Percentiles rank a stretch among this genome's conserved stretches.
These are phyloP conservation scores for Sterrhoptilus dennistouni DNA, from an alignment of 2,113 vertebrate species.

Conservation along the genomic window DNA sequence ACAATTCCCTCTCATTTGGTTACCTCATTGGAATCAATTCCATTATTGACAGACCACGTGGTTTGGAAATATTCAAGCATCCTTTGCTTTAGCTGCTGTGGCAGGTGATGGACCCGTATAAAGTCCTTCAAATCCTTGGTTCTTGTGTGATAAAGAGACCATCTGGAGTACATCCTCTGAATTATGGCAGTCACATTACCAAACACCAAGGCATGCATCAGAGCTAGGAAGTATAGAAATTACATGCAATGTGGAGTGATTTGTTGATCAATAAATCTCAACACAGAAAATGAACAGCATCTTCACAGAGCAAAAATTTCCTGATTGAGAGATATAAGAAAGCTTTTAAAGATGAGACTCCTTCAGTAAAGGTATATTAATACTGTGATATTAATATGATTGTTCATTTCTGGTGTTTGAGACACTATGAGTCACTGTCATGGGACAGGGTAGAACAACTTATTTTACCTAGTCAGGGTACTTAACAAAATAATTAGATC, in stretches of 20 bases:
- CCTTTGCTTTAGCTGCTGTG: slow-evolving; percentile 95
- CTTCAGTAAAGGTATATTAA: neutral
- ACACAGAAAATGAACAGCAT: neutral
- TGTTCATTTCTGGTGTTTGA: neutral
- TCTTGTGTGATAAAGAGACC: slow-evolving; percentile 97
- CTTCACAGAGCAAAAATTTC: neutral
- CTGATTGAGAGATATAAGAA: neutral
- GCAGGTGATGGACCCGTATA: slow-evolving; percentile 94
- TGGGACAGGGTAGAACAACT: neutral
- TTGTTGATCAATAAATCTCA: neutral
- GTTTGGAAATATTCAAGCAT: slow-evolving; percentile 99
- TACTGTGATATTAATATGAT: neutral
- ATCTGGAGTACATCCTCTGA: slow-evolving; percentile 97
- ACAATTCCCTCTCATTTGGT: neutral
- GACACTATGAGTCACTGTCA: neutral
- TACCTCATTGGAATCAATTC: slow-evolving; percentile 98
- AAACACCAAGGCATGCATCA: slow-evolving; percentile 98
- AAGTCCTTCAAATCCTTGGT: slow-evolving; percentile 98
- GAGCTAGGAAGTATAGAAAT: slow-evolving; percentile 73
- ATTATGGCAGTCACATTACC: slow-evolving; percentile 98
- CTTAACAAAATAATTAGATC: neutral
- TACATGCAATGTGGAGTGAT: neutral
- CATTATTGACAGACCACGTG: slow-evolving; percentile 98
- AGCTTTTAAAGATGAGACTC: neutral
- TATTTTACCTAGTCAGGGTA: neutral